phyloP scores from a whole-genome alignment of 1,140 invertebrate species.

The Littorina saxatilis region DNA sequence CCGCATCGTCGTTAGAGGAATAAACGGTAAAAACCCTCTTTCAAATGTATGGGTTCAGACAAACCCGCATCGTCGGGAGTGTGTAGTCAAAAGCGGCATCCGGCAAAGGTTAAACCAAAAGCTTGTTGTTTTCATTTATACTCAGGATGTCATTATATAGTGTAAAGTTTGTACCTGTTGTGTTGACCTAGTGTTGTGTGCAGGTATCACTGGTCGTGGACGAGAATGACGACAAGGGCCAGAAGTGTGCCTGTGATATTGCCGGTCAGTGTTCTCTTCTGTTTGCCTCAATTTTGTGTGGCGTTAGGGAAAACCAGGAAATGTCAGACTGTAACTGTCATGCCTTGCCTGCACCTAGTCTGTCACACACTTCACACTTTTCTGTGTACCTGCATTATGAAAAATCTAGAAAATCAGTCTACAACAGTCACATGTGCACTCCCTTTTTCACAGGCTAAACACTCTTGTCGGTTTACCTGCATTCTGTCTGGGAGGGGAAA shows the following conservation, averaged over 20 bases:
- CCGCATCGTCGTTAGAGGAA: too few relatives aligned
- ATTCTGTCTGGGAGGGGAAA: too few relatives aligned
- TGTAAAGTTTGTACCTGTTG: too few relatives aligned
- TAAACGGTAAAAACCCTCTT: too few relatives aligned
- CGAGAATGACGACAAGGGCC: conserved; percentile 78
- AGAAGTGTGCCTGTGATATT: conserved; percentile 77
- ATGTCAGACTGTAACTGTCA: neutral
- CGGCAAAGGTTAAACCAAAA: too few relatives aligned
- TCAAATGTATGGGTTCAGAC: too few relatives aligned
- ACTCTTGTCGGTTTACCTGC: too few relatives aligned
- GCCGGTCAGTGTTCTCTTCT: conserved; percentile 59
- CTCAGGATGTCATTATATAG: too few relatives aligned
- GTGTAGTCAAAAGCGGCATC: too few relatives aligned
- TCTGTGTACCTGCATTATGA: neutral
- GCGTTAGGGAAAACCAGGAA: too few relatives aligned
- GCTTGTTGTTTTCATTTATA: too few relatives aligned
- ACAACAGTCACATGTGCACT: neutral
- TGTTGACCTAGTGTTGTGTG: neutral
- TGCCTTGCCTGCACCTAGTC: neutral
- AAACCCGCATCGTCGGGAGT: too few relatives aligned
- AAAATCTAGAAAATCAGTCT: neutral
- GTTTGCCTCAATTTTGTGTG: neutral
- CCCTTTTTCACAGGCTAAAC: neutral
- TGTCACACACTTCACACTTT: neutral
- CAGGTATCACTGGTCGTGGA: conserved; percentile 78